These are phyloP conservation scores for Wiebesia pumilae DNA, from an alignment of 1,140 invertebrate genomes.

Conservation along the genomic window DNA sequence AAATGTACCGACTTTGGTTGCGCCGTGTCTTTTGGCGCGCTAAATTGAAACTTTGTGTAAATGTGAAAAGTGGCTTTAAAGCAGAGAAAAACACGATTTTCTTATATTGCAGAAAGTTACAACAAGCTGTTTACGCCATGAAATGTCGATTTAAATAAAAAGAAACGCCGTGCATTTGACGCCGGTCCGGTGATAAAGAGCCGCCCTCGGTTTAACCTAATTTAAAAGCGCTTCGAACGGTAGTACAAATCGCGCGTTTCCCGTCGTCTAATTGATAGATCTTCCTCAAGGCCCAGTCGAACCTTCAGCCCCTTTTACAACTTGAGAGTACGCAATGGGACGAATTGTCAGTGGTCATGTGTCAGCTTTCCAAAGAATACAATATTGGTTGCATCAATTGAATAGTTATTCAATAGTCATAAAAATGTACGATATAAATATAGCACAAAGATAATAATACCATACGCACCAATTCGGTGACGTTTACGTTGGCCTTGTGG, in stretches of 20 bases:
- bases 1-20: neutral
- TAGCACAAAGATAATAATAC: neutral
- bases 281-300: neutral
- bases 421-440: neutral
- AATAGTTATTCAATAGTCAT: too few species aligned
- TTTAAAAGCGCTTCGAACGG: slow-evolving; percentile 21
- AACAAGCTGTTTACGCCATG: neutral
- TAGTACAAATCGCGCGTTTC: slow-evolving; percentile 36
- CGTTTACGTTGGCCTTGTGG: too few species aligned
- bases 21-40: neutral
- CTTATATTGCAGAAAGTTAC: neutral
- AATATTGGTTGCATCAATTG: too few species aligned
- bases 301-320: neutral
- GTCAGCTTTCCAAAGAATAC: too few species aligned
- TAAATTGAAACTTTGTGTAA: neutral
- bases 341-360: too few species aligned
- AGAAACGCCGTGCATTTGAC: slow-evolving; percentile 26
- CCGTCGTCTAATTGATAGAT: slow-evolving; percentile 35
- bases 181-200: neutral
- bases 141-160: slow-evolving; percentile 33
- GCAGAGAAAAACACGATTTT: neutral
- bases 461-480: too few species aligned
- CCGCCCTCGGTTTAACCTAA: slow-evolving; percentile 23
- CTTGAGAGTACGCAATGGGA: too few species aligned
- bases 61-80: neutral